These are phyloP conservation scores for Zonotrichia leucophrys DNA, from an alignment of 2,113 vertebrate species.

Conservation along the genomic window DNA sequence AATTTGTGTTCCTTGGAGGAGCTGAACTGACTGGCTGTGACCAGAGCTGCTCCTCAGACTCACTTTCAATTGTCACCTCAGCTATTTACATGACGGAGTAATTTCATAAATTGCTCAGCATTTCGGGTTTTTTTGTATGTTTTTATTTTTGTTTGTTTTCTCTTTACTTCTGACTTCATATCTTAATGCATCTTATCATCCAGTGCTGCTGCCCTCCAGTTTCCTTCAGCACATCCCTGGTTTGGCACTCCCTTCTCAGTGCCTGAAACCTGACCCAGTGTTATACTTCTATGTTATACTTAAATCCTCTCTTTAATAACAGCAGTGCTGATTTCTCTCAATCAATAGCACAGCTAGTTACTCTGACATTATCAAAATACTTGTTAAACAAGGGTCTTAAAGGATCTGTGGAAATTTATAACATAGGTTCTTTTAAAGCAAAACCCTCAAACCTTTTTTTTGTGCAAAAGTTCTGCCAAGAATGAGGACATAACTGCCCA, in stretches of 20 bases:
- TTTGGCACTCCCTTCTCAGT: conserved; percentile 8
- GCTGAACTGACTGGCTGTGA: background rate
- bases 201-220: background rate
- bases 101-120: too few relatives aligned
- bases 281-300: conserved; percentile 7
- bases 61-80: background rate
- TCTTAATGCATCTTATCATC: background rate
- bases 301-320: conserved; percentile 51
- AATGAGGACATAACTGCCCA: background rate
- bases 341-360: background rate
- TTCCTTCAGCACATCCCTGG: background rate
- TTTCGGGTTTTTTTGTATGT: too few relatives aligned
- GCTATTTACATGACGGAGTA: background rate
- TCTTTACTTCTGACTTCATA: background rate
- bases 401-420: conserved; percentile 33
- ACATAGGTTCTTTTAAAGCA: background rate
- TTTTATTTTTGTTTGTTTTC: background rate
- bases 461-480: background rate
- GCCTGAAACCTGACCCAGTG: conserved; percentile 46
- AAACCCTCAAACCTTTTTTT: background rate
- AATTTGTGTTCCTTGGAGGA: background rate
- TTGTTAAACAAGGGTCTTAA: conserved; percentile 41
- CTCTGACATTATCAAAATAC: conserved; percentile 52
- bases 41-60: background rate
- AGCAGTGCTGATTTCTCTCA: conserved; percentile 56